These are phyloP conservation scores for Uloborus diversus DNA, from an alignment of 1,140 invertebrate genomes.

Conservation along the genomic window DNA sequence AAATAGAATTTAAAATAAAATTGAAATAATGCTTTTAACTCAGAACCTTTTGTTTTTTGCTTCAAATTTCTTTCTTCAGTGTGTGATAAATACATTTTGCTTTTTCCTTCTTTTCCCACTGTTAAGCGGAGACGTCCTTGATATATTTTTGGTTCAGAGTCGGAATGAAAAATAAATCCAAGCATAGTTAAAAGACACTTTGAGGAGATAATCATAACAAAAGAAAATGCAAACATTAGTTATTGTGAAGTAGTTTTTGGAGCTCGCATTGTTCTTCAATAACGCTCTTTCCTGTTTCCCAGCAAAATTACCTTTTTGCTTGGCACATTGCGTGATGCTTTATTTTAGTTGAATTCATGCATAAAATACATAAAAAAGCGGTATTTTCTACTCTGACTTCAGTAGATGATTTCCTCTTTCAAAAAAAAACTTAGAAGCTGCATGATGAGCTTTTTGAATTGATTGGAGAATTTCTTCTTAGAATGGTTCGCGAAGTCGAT, in stretches of 20 bases:
- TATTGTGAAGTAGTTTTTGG: not conserved
- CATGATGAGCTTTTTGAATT: too few relatives aligned
- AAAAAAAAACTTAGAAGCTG: too few relatives aligned
- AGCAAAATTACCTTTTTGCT: slow-evolving; percentile 2
- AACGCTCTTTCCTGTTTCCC: not conserved
- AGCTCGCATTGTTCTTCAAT: not conserved
- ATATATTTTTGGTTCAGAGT: slow-evolving; percentile 11
- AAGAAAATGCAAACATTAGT: not conserved
- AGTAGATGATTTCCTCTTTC: too few relatives aligned
- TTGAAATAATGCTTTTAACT: too few relatives aligned
- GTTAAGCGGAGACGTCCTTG: not conserved
- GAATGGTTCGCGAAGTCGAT: too few relatives aligned
- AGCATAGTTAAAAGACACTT: slow-evolving; percentile 23
- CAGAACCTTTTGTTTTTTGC: too few relatives aligned
- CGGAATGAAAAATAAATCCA: slow-evolving; percentile 2
- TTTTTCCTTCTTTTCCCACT: not conserved
- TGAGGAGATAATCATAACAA: not conserved
- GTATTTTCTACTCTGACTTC: not conserved
- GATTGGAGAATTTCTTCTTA: too few relatives aligned
- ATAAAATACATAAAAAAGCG: not conserved
- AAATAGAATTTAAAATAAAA: too few relatives aligned
- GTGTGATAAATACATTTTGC: not conserved
- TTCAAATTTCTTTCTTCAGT: slow-evolving; percentile 15
- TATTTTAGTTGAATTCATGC: not conserved
- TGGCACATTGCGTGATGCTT: not conserved